A percentile compares a stretch with the other conserved stretches of the same genome.
These are phyloP conservation scores for Chionodraco myersi DNA, from an alignment of 2,113 vertebrate species.

Conservation along the genomic window DNA sequence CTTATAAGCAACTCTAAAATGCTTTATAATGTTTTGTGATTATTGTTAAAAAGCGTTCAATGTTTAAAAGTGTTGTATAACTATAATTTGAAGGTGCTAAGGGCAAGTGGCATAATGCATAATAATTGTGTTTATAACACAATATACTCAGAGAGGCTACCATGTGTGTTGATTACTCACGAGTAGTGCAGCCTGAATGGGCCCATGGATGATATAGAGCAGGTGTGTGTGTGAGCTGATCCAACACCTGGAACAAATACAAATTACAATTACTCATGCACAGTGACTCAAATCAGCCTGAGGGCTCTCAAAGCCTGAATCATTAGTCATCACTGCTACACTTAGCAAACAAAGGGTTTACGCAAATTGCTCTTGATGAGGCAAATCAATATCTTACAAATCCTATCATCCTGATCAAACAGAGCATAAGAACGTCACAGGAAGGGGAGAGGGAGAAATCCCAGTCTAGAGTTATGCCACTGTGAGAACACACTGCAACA, in stretches of 20 bases:
- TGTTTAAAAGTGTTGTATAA: no score
- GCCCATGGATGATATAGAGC: conserved; percentile 93
- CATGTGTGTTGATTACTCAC: conserved; percentile 77
- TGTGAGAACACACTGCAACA: neutral
- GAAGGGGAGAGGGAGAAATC: neutral
- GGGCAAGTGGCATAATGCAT: no score
- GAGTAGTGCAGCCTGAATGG: conserved; percentile 92
- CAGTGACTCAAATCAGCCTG: neutral
- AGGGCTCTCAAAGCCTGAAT: neutral
- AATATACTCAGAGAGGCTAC: no score
- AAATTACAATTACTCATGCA: neutral
- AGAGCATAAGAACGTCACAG: neutral
- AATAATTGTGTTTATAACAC: no score
- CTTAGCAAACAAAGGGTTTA: neutral
- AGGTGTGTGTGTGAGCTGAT: conserved; percentile 89
- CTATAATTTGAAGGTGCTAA: no score
- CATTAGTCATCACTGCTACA: neutral
- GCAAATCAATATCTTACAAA: conserved; percentile 20
- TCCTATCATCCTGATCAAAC: conserved; percentile 3
- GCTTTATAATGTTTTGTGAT: no score
- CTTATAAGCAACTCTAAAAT: no score
- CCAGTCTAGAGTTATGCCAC: neutral
- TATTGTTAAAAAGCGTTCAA: no score
- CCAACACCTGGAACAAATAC: conserved; percentile 89
- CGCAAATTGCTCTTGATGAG: conserved; percentile 1